phyloP scores from a whole-genome alignment of 1,140 invertebrate genomes.

The Lerema accius region DNA sequence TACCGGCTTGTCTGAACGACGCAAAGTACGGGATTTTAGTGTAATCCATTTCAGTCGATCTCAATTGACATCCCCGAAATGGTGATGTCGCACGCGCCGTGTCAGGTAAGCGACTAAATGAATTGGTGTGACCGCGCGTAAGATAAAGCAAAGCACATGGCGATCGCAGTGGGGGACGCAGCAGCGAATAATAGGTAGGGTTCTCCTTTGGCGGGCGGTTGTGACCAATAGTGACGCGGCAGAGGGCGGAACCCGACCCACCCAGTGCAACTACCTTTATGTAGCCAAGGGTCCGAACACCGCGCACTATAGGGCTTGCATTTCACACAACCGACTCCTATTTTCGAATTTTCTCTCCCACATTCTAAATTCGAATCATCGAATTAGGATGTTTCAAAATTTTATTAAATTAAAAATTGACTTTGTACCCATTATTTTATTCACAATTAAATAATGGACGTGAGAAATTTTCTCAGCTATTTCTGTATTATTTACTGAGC shows the following conservation, averaged over 20 bases:
- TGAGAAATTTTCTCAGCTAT: conserved; percentile 10
- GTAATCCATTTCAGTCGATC: conserved; percentile 68
- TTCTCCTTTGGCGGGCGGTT: conserved; percentile 44
- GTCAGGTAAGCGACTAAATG: conserved; percentile 75
- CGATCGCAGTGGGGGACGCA: conserved; percentile 53
- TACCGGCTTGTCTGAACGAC: conserved; percentile 60
- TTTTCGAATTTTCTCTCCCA: no score
- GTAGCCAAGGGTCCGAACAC: conserved; percentile 46
- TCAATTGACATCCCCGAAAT: conserved; percentile 72
- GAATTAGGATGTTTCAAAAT: conserved; percentile 3
- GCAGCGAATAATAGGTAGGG: conserved; percentile 60
- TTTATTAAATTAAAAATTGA: not conserved
- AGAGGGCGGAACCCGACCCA: conserved; percentile 57
- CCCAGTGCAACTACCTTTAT: conserved; percentile 56
- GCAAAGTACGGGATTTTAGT: conserved; percentile 65
- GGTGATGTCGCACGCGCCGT: conserved; percentile 66
- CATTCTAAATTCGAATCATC: not conserved
- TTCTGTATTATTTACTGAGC: not conserved
- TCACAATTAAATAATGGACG: conserved; percentile 12
- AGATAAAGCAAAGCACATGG: conserved; percentile 75
- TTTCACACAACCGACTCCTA: conserved; percentile 33
- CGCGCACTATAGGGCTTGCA: conserved; percentile 57
- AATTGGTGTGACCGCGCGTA: conserved; percentile 68
- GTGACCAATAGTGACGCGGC: conserved; percentile 57
- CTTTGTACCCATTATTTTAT: conserved; percentile 23